Base-by-base conservation (phyloP, 2,113 vertebrate genomes). In the Amblyornis subalaris region DNA sequence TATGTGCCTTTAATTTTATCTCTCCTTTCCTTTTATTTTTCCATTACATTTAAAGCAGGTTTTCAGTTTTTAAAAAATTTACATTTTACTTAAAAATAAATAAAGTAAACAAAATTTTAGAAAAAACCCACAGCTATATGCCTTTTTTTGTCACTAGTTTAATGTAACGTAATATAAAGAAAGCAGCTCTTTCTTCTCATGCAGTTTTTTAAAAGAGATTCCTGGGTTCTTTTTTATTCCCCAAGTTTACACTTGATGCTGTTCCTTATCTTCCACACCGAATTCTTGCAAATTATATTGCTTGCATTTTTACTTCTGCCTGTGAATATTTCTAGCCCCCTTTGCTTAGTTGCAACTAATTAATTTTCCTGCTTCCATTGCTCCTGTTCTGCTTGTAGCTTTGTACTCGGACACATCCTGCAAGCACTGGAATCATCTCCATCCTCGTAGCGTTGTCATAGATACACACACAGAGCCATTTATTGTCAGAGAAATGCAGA, bases 381-480 rank as follows among this genome's bases (percentile, higher is more conserved):
- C 45, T 71, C 72, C 67, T 66, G 5, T 70, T 90, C 60, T 58
- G 22, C 45, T 61, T n/a, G 19, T 38, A 44, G n/a, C 28, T 86
- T 90, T 92, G 31, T 60, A 7, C 55, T 86, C n/a, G 60, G 55
- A 14, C 45, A 29, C 53, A 67, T 91, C 90, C 74, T 83, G 74
- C 36, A 38, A 78, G 48, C 7, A 0, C 58, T 75, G 74, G 62
- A 58, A 61, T 73, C 58, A 82, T 90, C 76, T 62, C 69, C 80
- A 48, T 84, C 69, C 86, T 42, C 10, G 35, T 35, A 33, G 40
- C 2, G 86, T 94, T 96, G 95, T 94, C 94, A 90, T 94, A 96
- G 96, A 91, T 92, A 95, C 96, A 60, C 96, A 60, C 72, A 93
- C 47, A 90, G 47, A 92, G 47, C 28, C 86, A 53, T 83, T 88